Base-by-base conservation (phyloP, 2,797 vertebrate genomes). In the Lepilemur ruficaudatus region DNA sequence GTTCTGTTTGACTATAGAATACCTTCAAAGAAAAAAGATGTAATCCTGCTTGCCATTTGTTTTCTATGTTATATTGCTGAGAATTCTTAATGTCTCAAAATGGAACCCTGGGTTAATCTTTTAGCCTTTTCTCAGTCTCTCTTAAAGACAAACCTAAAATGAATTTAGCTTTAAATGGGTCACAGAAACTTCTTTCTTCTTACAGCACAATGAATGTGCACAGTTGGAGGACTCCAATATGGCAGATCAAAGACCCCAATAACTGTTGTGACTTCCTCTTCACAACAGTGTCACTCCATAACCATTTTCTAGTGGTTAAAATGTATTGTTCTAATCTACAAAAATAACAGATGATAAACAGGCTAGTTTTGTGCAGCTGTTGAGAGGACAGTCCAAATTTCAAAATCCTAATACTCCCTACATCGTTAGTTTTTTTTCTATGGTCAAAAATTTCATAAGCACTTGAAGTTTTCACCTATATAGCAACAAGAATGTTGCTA, bases 101-200 rank as follows among this genome's bases (percentile, higher is more conserved):
- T 38, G 41, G 52, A 93, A 82, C 13, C 35, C 30, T 32, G 35
- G 5, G 4, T 30, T 84, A 67, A 87, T n/a, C 75, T 90, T 80
- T 95, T 69, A 79, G n/a, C 9, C 61, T 43, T 85, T 78, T 55
- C 61, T 82, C 12, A 5, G 14, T 83, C 41, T 80, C 69, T 91
- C 61, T 79, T 93, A 50, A 95, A 82, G 75, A 93, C 67, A 96
- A 97, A 92, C 5, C 28, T 69, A 70, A 85, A 65, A 87, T 18
- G 50, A 41, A 72, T 85, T 72, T 65, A 87, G 5, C n/a, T 92
- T 75, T 87, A 89, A 95, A 92, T 57, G 25, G 55, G 82, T 57
- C 41, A 43, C 38, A 46, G 70, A 84, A 38, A 81, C 14, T 18
- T 46, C 35, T n/a, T 52, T 91, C 63, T 38, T 91, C 43, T 65